Percentiles rank a stretch among this genome's conserved stretches.
These are phyloP conservation scores for Sycobia sp. DNA, from an alignment of 1,140 invertebrate species.

Conservation along the genomic window DNA sequence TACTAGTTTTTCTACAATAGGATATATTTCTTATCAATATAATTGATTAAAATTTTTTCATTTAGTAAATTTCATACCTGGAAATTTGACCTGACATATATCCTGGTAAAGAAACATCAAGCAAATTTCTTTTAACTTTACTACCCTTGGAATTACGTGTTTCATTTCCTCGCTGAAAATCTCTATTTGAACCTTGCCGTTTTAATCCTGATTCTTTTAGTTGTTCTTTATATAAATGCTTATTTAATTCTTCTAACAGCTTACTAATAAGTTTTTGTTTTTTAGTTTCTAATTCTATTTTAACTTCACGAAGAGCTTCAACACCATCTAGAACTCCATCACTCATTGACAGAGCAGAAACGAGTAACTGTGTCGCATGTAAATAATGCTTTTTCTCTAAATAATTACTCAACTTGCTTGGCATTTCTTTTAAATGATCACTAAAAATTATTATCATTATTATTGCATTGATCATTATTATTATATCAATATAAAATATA, in stretches of 20 bases:
- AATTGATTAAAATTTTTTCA: slow-evolving; percentile 12
- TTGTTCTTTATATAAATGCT: slow-evolving; percentile 75
- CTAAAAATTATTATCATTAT: slow-evolving; percentile 57
- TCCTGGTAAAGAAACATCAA: slow-evolving; percentile 42
- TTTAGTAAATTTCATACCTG: slow-evolving; percentile 34
- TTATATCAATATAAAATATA: slow-evolving; percentile 11
- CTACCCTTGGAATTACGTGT: slow-evolving; percentile 59
- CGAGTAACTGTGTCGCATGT: slow-evolving; percentile 82
- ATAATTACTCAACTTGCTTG: slow-evolving; percentile 73
- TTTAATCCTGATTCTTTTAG: slow-evolving; percentile 66
- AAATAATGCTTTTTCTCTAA: slow-evolving; percentile 81
- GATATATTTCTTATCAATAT: slow-evolving; percentile 9
- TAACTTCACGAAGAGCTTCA: slow-evolving; percentile 80
- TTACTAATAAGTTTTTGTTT: slow-evolving; percentile 75
- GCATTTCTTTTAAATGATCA: slow-evolving; percentile 79
- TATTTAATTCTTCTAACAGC: slow-evolving; percentile 74
- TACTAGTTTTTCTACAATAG: slow-evolving; percentile 39
- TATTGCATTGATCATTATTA: slow-evolving; percentile 7
- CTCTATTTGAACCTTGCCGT: slow-evolving; percentile 67
- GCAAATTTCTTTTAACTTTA: slow-evolving; percentile 48
- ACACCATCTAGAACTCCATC: slow-evolving; percentile 77
- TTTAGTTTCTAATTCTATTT: slow-evolving; percentile 72
- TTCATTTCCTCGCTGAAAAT: slow-evolving; percentile 65
- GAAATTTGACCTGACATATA: slow-evolving; percentile 36
- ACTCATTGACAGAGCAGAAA: slow-evolving; percentile 71